Conservation (phyloP, 2,888 invertebrate species). For the Oscheius onirici region DNA sequence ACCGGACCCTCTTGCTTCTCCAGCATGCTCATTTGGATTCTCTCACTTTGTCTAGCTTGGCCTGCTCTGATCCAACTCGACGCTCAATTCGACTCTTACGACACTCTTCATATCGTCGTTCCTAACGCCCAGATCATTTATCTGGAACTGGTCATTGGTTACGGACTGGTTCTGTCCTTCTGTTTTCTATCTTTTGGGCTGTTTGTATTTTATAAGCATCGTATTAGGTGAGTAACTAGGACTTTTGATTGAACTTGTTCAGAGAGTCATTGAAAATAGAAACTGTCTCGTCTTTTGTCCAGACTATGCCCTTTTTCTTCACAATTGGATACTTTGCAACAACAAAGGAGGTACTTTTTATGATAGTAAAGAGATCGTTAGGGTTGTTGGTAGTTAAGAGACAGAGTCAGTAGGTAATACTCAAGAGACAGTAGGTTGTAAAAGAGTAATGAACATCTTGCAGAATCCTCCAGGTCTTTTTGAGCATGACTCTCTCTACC, state of each 20-base stretch:
- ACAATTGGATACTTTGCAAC: too few species aligned
- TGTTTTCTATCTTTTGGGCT: too few species aligned
- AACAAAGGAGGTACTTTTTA: too few species aligned
- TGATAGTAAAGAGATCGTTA: too few species aligned
- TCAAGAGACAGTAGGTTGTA: background rate
- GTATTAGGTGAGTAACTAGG: background rate
- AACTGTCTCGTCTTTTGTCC: too few species aligned
- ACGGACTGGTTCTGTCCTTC: too few species aligned
- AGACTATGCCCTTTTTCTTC: too few species aligned
- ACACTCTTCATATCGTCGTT: background rate
- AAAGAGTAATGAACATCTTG: background rate
- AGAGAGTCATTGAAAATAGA: background rate
- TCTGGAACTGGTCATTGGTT: too few species aligned
- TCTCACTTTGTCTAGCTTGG: constrained; percentile 14
- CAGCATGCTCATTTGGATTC: constrained; percentile 15
- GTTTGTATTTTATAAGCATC: too few species aligned
- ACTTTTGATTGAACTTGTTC: background rate
- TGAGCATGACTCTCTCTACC: constrained; percentile 1
- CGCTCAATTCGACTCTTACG: background rate
- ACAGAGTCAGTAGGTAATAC: too few species aligned
- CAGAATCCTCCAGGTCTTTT: constrained; percentile 5
- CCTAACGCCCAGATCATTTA: background rate
- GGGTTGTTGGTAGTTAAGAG: too few species aligned
- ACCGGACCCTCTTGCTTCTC: constrained; percentile 21
- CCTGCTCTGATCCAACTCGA: constrained; percentile 20